Base-by-base conservation (phyloP, 2,797 vertebrate species). In the Tauraco hartlaubi region DNA sequence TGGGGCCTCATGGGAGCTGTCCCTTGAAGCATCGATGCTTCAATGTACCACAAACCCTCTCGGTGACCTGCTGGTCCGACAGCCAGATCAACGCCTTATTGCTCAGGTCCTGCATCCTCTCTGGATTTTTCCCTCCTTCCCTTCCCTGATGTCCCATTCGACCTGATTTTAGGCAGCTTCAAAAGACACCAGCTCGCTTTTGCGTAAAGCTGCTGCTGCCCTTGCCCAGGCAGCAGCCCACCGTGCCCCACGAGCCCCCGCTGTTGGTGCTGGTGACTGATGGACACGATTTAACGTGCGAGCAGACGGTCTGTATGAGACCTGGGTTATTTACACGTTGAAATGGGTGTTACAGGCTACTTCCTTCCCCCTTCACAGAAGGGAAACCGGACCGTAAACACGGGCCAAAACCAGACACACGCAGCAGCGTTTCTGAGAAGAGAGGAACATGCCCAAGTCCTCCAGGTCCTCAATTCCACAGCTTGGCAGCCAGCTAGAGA, bases 301-400 rank as follows among this genome's bases (percentile, higher is more conserved):
- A 95, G 75, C 92, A 95, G 91, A 87, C 37, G 54, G 87, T 15
- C 59, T 83, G 66, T 15, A 9, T 67, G 64, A 91, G 87, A 68
- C 80, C 79, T 81, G 64, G 78, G 39, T 75, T 81, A 77, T 44
- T 77, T 64, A 63, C 51, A 52, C 43, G 6, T 3, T 21, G 85
- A 82, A 44, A 66, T 0, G 87, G 89, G 17, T 73, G 71, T 62
- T 58, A 46, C 80, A 64, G 75, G 84, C 72, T 51, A 48, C 72
- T 96, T 97, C 94, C 94, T 96, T 94, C 89, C 91, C 49, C 39
- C 58, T 92, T 93, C 66, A 14, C 58, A 91, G 91, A 92, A 85
- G 46, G 39, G 92, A 96, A 92, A 83, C 76, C 33, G 90, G 85
- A 96, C 85, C 1, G 0, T 66, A 29, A 85, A 21, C 35, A 51